Evolutionary conservation across 30 jellyfish, hydroid and myxozoan genomes (phyloP), one percentile per base, ranked within the genome.

Genomic region (Aurelia sp.): DNA sequence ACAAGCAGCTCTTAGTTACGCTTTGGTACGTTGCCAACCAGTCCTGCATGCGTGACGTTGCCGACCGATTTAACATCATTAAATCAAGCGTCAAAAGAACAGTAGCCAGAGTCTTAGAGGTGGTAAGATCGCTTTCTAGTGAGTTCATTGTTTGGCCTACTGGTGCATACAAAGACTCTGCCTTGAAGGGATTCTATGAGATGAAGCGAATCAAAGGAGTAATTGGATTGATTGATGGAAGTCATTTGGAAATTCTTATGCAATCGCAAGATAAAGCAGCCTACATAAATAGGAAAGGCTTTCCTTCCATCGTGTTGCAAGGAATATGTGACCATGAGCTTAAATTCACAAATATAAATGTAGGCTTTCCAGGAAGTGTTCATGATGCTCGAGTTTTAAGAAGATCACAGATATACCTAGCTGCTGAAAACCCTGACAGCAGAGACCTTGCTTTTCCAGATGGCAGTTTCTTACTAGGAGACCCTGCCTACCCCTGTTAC

Each of bases 291-390:
- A 27, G 33, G 33, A 27, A 27, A 27, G 33, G 33, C 33, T 27
- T 27, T 27, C 33, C 33, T 27, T 27, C 33, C 33, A 27, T 27
- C 33, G 33, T 27, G 1, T 27, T 27, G 33, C 66, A 57, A 19
- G 2, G 66, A 57, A 57, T 57, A 57, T 57, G 66, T 57, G 66
- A 57, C 66, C 18, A 30, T 20, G 76, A 66, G 48, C 48, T 20
- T 66, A 18, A 22, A 31, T 66, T 30, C 35, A 30, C 50, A 30
- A 66, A 66, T 66, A 31, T 66, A 18, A 66, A 30, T 41, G 37
- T 69, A 10, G 66, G 66, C 21, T 50, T 69, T 69, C 52, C 52
- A 22, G 44, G 80, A 35, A 22, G 62, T 66, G 37, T 66, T 4
- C 64, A 6, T 19, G 64, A 66, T 6, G 66, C 52, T 17, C 66